Evolutionary conservation across 1,140 invertebrate genomes (phyloP).

Genomic region (Augochlora pura): DNA sequence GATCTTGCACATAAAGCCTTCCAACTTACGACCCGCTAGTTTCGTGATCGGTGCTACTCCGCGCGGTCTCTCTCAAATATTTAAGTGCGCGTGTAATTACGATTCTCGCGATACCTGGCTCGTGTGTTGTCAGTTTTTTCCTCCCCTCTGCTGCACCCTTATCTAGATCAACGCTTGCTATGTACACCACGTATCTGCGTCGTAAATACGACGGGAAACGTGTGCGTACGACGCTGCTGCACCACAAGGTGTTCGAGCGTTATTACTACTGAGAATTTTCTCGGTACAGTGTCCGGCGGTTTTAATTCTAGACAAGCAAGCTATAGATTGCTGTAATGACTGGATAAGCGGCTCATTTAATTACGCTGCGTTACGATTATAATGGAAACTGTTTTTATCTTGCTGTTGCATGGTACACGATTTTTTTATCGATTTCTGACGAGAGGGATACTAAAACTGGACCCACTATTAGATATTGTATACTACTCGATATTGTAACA

Average conservation of each 20-base stretch:
- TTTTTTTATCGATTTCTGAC: too few relatives aligned
- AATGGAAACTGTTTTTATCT: too few relatives aligned
- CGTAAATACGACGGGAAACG: not conserved
- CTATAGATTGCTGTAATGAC: too few relatives aligned
- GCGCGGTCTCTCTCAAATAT: not conserved
- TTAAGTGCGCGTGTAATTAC: not conserved
- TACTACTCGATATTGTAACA: too few relatives aligned
- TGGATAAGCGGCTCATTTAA: too few relatives aligned
- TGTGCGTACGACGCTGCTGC: not conserved
- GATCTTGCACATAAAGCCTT: too few relatives aligned
- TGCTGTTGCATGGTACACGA: too few relatives aligned
- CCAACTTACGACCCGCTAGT: too few relatives aligned
- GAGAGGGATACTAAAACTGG: too few relatives aligned
- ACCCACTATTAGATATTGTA: too few relatives aligned
- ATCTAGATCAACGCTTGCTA: not conserved
- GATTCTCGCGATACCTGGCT: not conserved
- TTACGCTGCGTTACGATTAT: too few relatives aligned
- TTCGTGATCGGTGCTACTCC: too few relatives aligned
- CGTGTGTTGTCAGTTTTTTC: not conserved
- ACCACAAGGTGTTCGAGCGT: not conserved
- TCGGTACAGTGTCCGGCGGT: not conserved
- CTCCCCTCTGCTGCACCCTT: not conserved
- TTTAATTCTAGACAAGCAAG: not conserved
- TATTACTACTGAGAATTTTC: not conserved
- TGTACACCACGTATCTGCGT: not conserved